Conservation (phyloP, 2,888 invertebrate species). For the Drosophila borborema region DNA sequence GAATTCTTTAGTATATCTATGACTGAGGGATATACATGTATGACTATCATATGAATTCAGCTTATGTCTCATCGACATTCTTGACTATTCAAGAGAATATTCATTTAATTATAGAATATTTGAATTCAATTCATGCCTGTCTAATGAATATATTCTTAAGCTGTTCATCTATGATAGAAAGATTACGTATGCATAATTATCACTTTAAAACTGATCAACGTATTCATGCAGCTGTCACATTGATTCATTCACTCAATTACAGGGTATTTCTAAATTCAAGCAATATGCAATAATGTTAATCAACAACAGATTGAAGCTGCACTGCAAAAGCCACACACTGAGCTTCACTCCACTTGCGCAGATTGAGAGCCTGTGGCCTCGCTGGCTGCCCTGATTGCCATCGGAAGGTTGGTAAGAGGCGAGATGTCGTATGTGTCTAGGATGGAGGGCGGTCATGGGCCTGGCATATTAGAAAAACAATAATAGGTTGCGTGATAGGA, state of each 20-base stretch:
- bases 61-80: too few species aligned
- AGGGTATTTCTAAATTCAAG: neutral
- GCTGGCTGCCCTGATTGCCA: neutral
- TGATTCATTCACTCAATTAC: neutral
- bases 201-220: too few species aligned
- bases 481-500: conserved; percentile 63
- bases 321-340: neutral
- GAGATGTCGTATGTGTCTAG: neutral
- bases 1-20: too few species aligned
- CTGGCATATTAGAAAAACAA: conserved; percentile 58
- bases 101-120: too few species aligned
- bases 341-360: conserved; percentile 2
- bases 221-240: too few species aligned
- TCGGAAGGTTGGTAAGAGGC: neutral
- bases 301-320: neutral
- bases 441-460: too few species aligned
- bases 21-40: too few species aligned
- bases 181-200: neutral
- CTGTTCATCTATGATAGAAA: neutral
- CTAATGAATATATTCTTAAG: neutral
- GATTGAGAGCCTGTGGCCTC: conserved; percentile 2
- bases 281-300: conserved; percentile 7
- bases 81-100: too few species aligned
- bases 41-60: neutral
- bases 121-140: too few species aligned